Conservation (phyloP, 2,113 vertebrate species). For the Chaetops frenatus region DNA sequence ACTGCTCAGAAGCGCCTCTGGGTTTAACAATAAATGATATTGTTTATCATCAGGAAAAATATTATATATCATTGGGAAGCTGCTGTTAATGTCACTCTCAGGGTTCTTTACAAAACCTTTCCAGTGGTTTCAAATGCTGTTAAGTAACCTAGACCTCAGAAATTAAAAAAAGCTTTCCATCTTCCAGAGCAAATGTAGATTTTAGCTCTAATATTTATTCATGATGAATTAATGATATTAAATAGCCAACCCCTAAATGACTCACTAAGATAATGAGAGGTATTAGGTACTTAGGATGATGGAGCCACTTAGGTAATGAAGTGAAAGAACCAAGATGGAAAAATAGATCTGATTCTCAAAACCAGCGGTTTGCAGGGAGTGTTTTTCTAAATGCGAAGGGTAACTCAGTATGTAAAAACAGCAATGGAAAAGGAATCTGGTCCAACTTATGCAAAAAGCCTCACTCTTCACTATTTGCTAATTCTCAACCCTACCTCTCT, state of each 20-base stretch:
- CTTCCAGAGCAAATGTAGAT: slow-evolving; percentile 5
- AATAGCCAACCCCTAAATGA: background rate
- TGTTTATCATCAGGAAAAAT: background rate
- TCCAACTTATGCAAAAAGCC: slow-evolving; percentile 54
- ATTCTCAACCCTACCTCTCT: background rate
- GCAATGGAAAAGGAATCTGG: slow-evolving; percentile 40
- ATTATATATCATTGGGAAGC: background rate
- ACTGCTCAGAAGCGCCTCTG: background rate
- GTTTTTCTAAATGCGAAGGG: slow-evolving; percentile 39
- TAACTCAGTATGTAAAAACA: slow-evolving; percentile 39
- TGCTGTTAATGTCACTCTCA: background rate
- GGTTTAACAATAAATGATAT: background rate
- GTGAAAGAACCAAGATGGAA: background rate
- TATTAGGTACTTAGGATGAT: slow-evolving; percentile 34
- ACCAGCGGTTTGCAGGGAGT: background rate
- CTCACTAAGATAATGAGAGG: slow-evolving; percentile 38
- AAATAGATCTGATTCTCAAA: slow-evolving; percentile 28
- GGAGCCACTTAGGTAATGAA: slow-evolving; percentile 40
- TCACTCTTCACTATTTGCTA: slow-evolving; percentile 49
- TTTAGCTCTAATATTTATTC: slow-evolving; percentile 39
- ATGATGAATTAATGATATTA: slow-evolving; percentile 38
- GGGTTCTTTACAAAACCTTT: background rate
- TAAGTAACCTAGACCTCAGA: background rate
- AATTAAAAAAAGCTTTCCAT: slow-evolving; percentile 13
- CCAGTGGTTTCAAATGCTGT: background rate